phyloP scores from a whole-genome alignment of 2,888 invertebrate genomes.

The Geophilus truncorum region DNA sequence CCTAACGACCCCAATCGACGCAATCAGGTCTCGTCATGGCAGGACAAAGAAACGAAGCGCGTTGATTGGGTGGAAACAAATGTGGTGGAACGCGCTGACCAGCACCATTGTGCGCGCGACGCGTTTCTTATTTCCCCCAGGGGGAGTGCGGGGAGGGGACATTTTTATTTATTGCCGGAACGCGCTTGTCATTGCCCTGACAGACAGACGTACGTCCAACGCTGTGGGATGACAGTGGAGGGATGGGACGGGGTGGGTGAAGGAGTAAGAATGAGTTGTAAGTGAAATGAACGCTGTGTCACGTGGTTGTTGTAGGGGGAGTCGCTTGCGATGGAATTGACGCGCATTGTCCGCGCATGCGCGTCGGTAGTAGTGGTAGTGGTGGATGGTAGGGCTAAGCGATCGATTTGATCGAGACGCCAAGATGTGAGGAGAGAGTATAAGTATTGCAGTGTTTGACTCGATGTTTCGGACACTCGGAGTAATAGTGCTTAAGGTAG shows the following conservation, averaged over 20 bases:
- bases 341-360: background rate
- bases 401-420: background rate
- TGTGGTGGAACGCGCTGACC: constrained; percentile 1
- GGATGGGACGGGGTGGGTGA: background rate
- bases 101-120: background rate
- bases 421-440: too few relatives aligned
- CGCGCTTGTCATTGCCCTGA: constrained; percentile 8
- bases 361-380: too few relatives aligned
- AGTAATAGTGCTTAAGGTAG: too few relatives aligned
- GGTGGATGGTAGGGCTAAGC: too few relatives aligned
- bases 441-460: too few relatives aligned
- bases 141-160: background rate
- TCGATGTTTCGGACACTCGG: too few relatives aligned
- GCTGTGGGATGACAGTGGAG: background rate
- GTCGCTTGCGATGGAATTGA: background rate
- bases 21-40: background rate
- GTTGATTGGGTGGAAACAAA: constrained; percentile 5
- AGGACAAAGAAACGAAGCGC: constrained; percentile 6
- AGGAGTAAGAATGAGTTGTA: background rate
- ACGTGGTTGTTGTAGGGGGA: background rate
- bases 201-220: background rate
- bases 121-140: background rate
- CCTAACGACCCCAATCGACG: background rate
- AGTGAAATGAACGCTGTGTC: constrained; percentile 1
- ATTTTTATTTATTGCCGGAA: constrained; percentile 18